Percentiles rank a stretch among this genome's conserved stretches.
Evolutionary conservation across 2,888 invertebrate genomes (phyloP).

Genomic region (Ctena decussata): DNA sequence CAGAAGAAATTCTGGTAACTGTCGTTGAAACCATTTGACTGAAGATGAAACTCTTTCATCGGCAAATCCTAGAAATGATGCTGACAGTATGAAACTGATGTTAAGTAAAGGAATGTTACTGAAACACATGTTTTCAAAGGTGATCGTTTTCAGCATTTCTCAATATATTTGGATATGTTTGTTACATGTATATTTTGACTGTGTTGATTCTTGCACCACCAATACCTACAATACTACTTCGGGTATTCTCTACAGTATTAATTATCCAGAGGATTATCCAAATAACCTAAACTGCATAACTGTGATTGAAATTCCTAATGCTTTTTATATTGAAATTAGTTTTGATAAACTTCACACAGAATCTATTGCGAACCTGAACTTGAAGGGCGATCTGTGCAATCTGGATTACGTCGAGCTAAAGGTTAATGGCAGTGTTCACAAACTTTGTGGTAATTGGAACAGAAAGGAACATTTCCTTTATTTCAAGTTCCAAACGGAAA

Average conservation of each 20-base stretch:
- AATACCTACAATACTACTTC: neutral
- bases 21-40: too few relatives aligned
- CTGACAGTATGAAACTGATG: too few relatives aligned
- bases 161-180: too few relatives aligned
- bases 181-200: too few relatives aligned
- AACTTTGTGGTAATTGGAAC: conserved; percentile 74
- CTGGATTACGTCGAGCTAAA: conserved; percentile 73
- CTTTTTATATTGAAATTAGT: conserved; percentile 58
- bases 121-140: too few relatives aligned
- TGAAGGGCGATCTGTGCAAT: conserved; percentile 60
- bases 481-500: conserved; percentile 56
- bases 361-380: conserved; percentile 47
- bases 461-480: conserved; percentile 62
- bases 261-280: conserved; percentile 88
- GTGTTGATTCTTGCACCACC: too few relatives aligned
- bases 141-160: too few relatives aligned
- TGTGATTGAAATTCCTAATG: conserved; percentile 45
- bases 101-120: too few relatives aligned
- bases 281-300: conserved; percentile 67
- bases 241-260: conserved; percentile 82
- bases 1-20: too few relatives aligned
- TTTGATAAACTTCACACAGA: conserved; percentile 71
- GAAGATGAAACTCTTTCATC: too few relatives aligned
- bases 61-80: too few relatives aligned
- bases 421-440: conserved; percentile 27